Base-by-base conservation (phyloP, 2,797 vertebrate species). In the Bovichtus variegatus region DNA sequence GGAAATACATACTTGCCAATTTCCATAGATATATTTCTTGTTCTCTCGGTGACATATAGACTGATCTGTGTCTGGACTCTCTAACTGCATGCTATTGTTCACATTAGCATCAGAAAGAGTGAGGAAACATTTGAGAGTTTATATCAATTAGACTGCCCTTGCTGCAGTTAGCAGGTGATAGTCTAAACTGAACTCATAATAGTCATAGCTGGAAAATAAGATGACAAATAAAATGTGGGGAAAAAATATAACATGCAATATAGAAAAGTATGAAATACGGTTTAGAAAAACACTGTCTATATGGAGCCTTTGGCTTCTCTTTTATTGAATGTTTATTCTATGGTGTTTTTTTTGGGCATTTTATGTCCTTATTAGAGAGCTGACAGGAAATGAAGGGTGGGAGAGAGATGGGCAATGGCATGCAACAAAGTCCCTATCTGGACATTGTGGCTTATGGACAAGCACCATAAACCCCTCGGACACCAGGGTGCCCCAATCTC, bases 61-160 rank as follows among this genome's bases (percentile, higher is more conserved):
- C 34, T 41, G 23, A 72, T 46, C 10, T 50, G 11, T 61, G 31
- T 66, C 43, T 50, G 69, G 25, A 64, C 34, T 15, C 21, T 38
- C 13, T 41, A 53, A 63, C 38, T 59, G 34, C 40, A 40, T 60
- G 27, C 51, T 57, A 2, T 43, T 63, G 10, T 72, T 60, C 55
- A 50, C 50, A 40, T 54, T 8, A 62, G 43, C 51, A 31, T 29
- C 47, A 50, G 47, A 55, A 18, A 54, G n/a, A 57, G 19, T 16
- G 18, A 44, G 21, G 44, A 68, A 36, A 63, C 12, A 63, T 49
- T 55, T 29, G 16, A 38, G 50, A n/a, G 36, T 63, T 44, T 51
- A 36, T n/a, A n/a, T n/a, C n/a, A n/a, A n/a, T 44, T 44, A 51
- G n/a, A 41, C 9, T 3, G 3, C 9, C 16, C 67, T 44, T 25